These are phyloP conservation scores for Euzetes globulus DNA, from an alignment of 2,888 invertebrate genomes.

Conservation along the genomic window DNA sequence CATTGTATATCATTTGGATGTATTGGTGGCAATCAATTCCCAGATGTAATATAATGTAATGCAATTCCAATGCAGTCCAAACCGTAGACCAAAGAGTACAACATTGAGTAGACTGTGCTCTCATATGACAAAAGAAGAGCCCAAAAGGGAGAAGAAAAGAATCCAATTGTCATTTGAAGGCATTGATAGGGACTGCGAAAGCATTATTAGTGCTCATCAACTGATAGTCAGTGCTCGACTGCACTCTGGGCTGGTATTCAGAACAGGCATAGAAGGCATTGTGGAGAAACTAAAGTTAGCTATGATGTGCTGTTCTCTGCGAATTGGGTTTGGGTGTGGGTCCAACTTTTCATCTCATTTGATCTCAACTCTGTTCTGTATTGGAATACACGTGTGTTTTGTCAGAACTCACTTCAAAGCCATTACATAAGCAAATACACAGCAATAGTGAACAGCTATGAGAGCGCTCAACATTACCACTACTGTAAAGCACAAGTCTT, in stretches of 20 bases:
- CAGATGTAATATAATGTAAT: constrained; percentile 22
- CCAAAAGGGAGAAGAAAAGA: constrained; percentile 28
- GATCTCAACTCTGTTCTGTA: constrained; percentile 11
- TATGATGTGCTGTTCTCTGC: neutral
- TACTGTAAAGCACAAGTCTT: constrained; percentile 4
- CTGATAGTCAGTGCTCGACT: neutral
- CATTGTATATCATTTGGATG: neutral
- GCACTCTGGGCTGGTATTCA: neutral
- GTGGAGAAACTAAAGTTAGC: constrained; percentile 18
- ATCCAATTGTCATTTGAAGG: neutral
- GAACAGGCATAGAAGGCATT: neutral
- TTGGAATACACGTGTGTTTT: constrained; percentile 26
- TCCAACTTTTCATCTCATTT: constrained; percentile 26
- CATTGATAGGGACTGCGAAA: neutral
- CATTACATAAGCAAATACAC: constrained; percentile 30
- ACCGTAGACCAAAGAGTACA: neutral
- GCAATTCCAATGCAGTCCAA: constrained; percentile 19
- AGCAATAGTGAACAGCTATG: neutral
- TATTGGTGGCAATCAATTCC: constrained; percentile 28
- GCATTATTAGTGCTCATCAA: constrained; percentile 7
- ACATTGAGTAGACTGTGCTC: neutral
- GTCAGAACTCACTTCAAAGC: constrained; percentile 20
- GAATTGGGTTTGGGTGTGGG: constrained; percentile 28
- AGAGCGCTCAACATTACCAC: neutral
- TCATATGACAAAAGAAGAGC: constrained; percentile 26